Evolutionary conservation across 1,140 invertebrate species (phyloP).

Genomic region (Aphaenogaster ashmeadi): DNA sequence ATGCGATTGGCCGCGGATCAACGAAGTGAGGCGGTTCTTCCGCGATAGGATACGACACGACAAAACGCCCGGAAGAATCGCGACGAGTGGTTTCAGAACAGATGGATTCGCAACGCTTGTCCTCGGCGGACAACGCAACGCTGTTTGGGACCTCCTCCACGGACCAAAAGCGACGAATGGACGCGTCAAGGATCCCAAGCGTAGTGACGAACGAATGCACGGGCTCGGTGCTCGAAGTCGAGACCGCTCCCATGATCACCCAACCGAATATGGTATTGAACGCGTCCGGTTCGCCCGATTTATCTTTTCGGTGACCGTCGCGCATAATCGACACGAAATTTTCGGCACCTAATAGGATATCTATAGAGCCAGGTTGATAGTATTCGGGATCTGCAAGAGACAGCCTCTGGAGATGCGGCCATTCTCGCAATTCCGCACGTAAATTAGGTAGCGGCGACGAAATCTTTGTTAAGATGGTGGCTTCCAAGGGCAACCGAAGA

Average conservation of each 20-base stretch:
- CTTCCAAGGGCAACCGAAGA: too few species aligned
- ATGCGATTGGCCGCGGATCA: too few species aligned
- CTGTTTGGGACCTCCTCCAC: neutral
- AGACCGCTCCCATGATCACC: neutral
- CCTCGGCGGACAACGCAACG: neutral
- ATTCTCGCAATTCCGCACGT: neutral
- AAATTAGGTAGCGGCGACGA: too few species aligned
- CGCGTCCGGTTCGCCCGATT: neutral
- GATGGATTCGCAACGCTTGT: neutral
- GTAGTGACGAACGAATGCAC: neutral
- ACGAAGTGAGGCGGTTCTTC: too few species aligned
- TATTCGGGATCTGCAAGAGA: conserved; percentile 1
- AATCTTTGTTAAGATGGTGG: too few species aligned
- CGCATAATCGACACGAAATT: neutral
- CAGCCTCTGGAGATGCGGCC: neutral
- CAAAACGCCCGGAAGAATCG: neutral
- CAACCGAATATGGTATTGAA: neutral
- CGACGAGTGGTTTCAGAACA: neutral
- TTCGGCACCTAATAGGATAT: neutral
- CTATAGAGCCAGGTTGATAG: neutral
- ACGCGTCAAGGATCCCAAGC: neutral
- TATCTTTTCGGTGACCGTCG: neutral
- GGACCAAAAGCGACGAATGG: conserved; percentile 3
- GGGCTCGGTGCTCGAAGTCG: too few species aligned
- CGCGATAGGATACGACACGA: neutral